Percentiles rank a stretch among this genome's conserved stretches.
Conservation (phyloP, 2,888 invertebrate species). For the Cerastis leucographa region DNA sequence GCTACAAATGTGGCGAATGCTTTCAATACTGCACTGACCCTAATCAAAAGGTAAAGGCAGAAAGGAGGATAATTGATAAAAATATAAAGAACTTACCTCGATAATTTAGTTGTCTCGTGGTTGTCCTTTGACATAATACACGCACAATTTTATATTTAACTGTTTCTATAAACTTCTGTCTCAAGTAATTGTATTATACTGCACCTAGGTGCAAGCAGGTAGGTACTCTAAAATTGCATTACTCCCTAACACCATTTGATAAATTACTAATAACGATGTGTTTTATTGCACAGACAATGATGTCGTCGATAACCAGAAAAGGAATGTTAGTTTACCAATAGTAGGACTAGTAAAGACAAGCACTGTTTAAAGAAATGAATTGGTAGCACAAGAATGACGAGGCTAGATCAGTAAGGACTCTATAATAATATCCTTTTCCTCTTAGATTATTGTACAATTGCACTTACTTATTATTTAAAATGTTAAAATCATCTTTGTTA, state of each 20-base stretch:
- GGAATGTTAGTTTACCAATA: neutral
- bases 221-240: neutral
- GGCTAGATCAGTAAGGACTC: neutral
- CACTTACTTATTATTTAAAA: too few species aligned
- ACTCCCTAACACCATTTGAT: neutral
- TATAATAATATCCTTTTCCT: too few species aligned
- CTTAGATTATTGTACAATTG: too few species aligned
- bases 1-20: neutral
- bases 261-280: neutral
- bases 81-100: neutral
- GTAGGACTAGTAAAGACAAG: neutral
- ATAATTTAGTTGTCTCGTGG: too few species aligned
- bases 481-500: too few species aligned
- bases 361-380: neutral
- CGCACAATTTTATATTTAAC: neutral
- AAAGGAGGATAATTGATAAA: neutral
- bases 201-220: neutral
- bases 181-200: neutral
- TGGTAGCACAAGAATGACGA: neutral
- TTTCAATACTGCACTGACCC: neutral
- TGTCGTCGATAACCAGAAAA: neutral
- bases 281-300: neutral
- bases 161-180: too few species aligned
- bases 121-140: neutral
- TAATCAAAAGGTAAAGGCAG: neutral